These are phyloP conservation scores for Bufo gargarizans DNA, from an alignment of 2,113 vertebrate species.

Conservation along the genomic window DNA sequence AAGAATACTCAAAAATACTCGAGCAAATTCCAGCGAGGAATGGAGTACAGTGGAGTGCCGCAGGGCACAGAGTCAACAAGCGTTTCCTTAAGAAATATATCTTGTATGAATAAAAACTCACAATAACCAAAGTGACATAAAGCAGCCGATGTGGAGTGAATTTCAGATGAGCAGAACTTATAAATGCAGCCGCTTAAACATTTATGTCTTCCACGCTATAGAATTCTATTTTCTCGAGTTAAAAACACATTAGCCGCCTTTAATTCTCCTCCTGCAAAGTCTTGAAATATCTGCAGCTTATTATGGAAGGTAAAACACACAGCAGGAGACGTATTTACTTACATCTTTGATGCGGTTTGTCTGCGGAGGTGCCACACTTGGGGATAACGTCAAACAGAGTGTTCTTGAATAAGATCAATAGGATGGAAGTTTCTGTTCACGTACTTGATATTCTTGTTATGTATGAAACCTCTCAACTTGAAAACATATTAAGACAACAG, in stretches of 20 bases:
- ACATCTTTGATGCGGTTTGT: conserved; percentile 43
- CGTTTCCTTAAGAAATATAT: conserved; percentile 31
- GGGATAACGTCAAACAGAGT: conserved; percentile 44
- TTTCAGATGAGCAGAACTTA: neutral
- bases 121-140: conserved; percentile 18
- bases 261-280: neutral
- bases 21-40: neutral
- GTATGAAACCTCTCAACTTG: conserved; percentile 18
- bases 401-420: conserved; percentile 55
- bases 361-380: conserved; percentile 37
- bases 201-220: neutral
- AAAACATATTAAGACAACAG: conserved; percentile 30
- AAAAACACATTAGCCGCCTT: conserved; percentile 26
- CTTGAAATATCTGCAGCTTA: neutral
- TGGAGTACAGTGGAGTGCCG: neutral
- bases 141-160: neutral
- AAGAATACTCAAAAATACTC: neutral
- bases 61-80: neutral
- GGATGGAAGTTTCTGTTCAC: conserved; percentile 29
- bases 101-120: conserved; percentile 14
- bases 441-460: conserved; percentile 42
- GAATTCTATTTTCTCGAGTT: conserved; percentile 16
- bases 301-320: conserved; percentile 34
- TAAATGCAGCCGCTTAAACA: conserved; percentile 13
- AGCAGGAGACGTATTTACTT: conserved; percentile 43